Evolutionary conservation across 2,113 vertebrate species (phyloP).

Genomic region (Caranx melampygus): DNA sequence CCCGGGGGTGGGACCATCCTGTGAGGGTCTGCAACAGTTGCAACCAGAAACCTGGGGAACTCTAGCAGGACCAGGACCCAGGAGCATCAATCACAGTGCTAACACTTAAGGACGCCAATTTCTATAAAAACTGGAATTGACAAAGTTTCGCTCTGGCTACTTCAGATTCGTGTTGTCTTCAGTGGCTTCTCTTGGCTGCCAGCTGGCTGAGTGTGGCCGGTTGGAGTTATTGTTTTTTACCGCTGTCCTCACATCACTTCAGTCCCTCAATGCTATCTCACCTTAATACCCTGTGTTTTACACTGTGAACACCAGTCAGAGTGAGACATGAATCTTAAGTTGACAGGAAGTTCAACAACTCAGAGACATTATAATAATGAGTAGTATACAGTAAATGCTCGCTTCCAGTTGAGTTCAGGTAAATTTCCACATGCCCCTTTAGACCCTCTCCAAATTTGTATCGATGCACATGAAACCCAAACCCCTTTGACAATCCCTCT

Average conservation of each 20-base stretch:
- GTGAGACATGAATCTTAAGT: slow-evolving; percentile 42
- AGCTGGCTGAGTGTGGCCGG: slow-evolving; percentile 7
- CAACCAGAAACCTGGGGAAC: slow-evolving; percentile 95
- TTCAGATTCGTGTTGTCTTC: slow-evolving; percentile 5
- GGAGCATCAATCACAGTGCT: rapidly evolving
- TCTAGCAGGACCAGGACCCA: slow-evolving; percentile 83
- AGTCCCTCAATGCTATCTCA: slow-evolving; percentile 38
- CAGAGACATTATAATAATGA: slow-evolving; percentile 22
- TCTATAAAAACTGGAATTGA: slow-evolving; percentile 38
- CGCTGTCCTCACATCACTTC: slow-evolving; percentile 14
- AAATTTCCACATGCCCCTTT: slow-evolving; percentile 11
- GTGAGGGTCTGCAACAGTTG: slow-evolving; percentile 95
- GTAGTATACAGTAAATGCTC: not conserved
- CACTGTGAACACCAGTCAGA: slow-evolving; percentile 59
- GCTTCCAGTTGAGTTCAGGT: slow-evolving; percentile 32
- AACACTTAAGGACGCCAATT: not conserved
- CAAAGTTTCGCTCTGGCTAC: slow-evolving; percentile 7
- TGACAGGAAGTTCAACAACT: not conserved
- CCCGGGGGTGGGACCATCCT: slow-evolving; percentile 97
- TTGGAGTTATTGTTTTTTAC: slow-evolving; percentile 36
- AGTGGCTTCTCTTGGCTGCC: slow-evolving; percentile 15
- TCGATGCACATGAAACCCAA: slow-evolving; percentile 21
- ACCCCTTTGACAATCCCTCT: slow-evolving; percentile 49
- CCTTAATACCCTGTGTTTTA: slow-evolving; percentile 53
- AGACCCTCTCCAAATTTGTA: slow-evolving; percentile 9